Percentiles rank a stretch among this genome's conserved stretches.
These are phyloP conservation scores for Ictalurus punctatus DNA, from an alignment of 2,113 vertebrate genomes.

Conservation along the genomic window DNA sequence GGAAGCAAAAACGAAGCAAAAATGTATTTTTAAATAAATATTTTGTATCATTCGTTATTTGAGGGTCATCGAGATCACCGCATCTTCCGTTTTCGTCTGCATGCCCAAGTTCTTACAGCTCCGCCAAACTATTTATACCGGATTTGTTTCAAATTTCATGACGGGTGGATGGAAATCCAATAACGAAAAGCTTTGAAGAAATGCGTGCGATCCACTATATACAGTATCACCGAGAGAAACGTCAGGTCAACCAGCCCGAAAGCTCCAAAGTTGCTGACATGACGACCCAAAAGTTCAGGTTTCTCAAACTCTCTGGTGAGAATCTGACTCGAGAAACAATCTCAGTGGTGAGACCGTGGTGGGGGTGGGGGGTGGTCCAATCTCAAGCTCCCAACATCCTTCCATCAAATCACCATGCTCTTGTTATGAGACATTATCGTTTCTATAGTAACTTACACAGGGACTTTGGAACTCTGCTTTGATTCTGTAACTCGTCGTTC, in stretches of 20 bases:
- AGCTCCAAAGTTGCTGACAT: background rate
- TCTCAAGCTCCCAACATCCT: background rate
- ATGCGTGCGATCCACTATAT: background rate
- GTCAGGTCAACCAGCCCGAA: background rate
- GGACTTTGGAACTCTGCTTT: background rate
- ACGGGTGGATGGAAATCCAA: background rate
- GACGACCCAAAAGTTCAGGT: constrained; percentile 1
- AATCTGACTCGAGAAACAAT: constrained; percentile 4
- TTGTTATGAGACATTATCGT: background rate
- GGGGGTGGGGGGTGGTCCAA: background rate
- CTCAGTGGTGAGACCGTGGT: background rate
- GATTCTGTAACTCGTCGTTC: too few relatives aligned
- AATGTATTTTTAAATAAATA: too few relatives aligned
- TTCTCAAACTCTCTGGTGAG: background rate
- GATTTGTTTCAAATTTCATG: background rate
- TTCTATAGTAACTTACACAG: background rate
- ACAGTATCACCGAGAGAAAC: background rate
- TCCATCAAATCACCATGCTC: background rate
- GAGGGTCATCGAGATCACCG: background rate
- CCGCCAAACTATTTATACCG: background rate
- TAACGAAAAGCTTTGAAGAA: background rate
- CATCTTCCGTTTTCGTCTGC: background rate
- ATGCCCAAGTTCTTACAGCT: background rate
- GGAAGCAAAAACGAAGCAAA: too few relatives aligned
- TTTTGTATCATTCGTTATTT: too few relatives aligned